A percentile compares a stretch with the other conserved stretches of the same genome.
These are phyloP conservation scores for Eupristina koningsbergeri DNA, from an alignment of 1,140 invertebrate genomes.

Conservation along the genomic window DNA sequence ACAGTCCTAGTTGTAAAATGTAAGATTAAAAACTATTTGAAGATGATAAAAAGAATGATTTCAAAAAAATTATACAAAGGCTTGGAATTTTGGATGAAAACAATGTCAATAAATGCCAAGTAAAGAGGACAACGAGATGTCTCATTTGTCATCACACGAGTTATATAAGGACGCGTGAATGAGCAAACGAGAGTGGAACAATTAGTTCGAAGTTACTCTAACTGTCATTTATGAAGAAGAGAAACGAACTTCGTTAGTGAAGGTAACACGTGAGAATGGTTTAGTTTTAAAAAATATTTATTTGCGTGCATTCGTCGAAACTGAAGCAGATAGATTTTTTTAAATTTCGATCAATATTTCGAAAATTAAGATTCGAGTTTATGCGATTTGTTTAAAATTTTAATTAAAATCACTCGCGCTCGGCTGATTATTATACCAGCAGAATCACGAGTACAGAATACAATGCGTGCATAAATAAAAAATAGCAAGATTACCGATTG, in stretches of 20 bases:
- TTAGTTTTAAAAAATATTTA: not conserved
- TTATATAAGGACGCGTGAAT: conserved; percentile 9
- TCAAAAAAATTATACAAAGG: not conserved
- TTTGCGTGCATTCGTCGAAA: too few relatives aligned
- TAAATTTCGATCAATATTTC: too few relatives aligned
- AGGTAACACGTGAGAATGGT: not conserved
- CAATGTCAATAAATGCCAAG: conserved; percentile 34
- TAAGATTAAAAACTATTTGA: not conserved
- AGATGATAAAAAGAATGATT: not conserved
- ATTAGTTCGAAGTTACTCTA: conserved; percentile 13
- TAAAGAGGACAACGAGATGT: conserved; percentile 12
- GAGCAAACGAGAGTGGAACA: conserved; percentile 7
- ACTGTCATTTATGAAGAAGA: conserved; percentile 9
- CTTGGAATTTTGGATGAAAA: conserved; percentile 2
- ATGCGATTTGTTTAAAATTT: too few relatives aligned
- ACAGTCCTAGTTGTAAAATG: not conserved
- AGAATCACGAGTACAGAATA: not conserved
- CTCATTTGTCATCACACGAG: conserved; percentile 34
- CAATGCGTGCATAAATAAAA: too few relatives aligned
- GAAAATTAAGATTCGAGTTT: too few relatives aligned
- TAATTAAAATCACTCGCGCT: not conserved
- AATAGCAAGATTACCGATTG: too few relatives aligned
- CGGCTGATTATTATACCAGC: not conserved
- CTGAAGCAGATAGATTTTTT: too few relatives aligned
- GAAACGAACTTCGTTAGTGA: not conserved